Evolutionary conservation across 2,113 vertebrate genomes (phyloP), one percentile per base, ranked within the genome.

Genomic region (Elaphurus davidianus): DNA sequence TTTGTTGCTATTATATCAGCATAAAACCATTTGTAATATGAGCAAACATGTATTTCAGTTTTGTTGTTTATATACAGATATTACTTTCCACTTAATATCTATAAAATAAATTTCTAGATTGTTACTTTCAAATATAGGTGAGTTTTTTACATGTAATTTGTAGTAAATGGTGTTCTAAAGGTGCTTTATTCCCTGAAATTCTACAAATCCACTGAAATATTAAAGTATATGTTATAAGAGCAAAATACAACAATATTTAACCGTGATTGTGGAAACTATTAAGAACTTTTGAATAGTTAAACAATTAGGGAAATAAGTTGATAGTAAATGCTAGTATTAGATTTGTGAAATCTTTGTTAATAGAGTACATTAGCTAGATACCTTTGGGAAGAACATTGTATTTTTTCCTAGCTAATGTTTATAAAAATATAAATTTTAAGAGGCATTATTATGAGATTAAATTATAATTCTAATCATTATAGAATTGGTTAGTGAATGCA

Each of bases 371-470:
- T 94, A 43, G 23, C 57, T 47, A 74, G 43, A 21, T 81, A 93
- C 36, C 43, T 71, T 89, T 83, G 83, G 28, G 21, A 84, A 62
- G 62, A 96, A 54, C 30, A 25, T 50, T n/a, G 14, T 67, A 84
- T 94, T 47, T 10, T 86, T 95, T 90, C 55, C 74, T 60, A 96
- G 71, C 36, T 93, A 95, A 78, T 94, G 23, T 90, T 95, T 79
- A 90, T 94, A 89, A 96, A 93, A 92, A 94, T 87, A n/a, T 82
- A 90, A 78, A 50, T 93, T 94, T 9, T 57, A 91, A 17, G n/a
- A 79, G 92, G n/a, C 13, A 57, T 81, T 79, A 36, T 91, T 83
- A 78, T 86, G 27, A 95, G 71, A 86, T 95, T 86, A 94, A n/a
- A 54, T 96, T 91, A 71, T 88, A 64, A 93, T 91, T 88, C 55